Evolutionary conservation across 2,888 invertebrate species (phyloP).

Genomic region (Nephrotoma flavescens): DNA sequence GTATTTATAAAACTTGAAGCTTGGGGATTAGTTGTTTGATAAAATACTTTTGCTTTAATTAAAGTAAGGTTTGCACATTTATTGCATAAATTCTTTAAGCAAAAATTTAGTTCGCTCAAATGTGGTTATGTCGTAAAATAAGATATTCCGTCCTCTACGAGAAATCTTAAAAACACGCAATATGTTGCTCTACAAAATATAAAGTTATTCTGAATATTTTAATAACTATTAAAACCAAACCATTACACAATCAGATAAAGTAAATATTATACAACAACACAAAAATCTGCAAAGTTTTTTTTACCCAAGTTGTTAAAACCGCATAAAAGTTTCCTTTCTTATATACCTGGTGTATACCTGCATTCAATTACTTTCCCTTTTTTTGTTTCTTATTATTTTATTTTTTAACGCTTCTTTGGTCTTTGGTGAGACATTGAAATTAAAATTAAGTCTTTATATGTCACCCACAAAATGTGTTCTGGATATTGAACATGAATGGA

Average conservation of each 20-base stretch:
- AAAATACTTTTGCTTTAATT: too few species aligned
- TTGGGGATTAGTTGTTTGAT: too few species aligned
- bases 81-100: neutral
- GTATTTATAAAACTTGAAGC: too few species aligned
- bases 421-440: neutral
- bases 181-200: neutral
- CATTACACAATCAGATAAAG: neutral
- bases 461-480: neutral
- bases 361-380: neutral
- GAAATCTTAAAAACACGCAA: neutral
- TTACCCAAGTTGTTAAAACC: neutral
- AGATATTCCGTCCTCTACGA: neutral
- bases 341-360: neutral
- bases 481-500: neutral
- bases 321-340: neutral
- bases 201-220: neutral
- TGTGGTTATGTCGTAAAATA: neutral
- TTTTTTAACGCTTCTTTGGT: neutral
- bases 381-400: neutral
- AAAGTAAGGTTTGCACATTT: too few species aligned
- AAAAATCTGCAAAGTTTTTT: neutral
- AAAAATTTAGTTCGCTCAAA: neutral
- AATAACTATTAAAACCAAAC: neutral
- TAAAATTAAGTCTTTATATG: neutral
- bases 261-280: neutral